Conservation (phyloP, 2,888 invertebrate genomes). For the Himalopsyche anomala region DNA sequence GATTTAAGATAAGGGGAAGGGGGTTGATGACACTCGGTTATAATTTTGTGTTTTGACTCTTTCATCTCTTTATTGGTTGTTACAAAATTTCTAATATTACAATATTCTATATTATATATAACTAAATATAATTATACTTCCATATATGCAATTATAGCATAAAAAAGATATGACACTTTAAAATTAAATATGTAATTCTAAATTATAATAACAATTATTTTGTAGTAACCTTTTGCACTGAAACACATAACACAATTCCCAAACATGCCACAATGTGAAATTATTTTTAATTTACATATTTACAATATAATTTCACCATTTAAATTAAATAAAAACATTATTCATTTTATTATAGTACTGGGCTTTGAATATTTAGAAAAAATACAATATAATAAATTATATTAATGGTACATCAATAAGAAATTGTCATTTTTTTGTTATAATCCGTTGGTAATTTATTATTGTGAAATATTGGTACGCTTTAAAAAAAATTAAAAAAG, state of each 20-base stretch:
- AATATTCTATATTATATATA: constrained; percentile 12
- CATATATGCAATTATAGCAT: constrained; percentile 3
- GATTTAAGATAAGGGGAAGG: no score
- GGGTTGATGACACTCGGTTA: no score
- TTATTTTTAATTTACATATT: constrained; percentile 40
- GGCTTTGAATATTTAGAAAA: constrained; percentile 32
- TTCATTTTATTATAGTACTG: constrained; percentile 39
- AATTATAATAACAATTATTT: neutral
- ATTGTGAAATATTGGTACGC: neutral
- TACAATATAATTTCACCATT: constrained; percentile 38
- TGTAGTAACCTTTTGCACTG: neutral
- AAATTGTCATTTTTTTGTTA: neutral
- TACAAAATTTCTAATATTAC: constrained; percentile 42
- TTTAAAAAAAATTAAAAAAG: neutral
- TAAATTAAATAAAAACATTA: constrained; percentile 37
- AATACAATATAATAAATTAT: neutral
- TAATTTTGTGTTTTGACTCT: constrained; percentile 21
- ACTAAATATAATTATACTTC: constrained; percentile 4
- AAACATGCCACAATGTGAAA: constrained; percentile 23
- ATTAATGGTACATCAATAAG: neutral
- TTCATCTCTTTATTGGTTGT: constrained; percentile 36
- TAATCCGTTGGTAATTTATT: neutral
- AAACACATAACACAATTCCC: neutral
- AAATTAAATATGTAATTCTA: constrained; percentile 6
- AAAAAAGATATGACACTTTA: constrained; percentile 24